Evolutionary conservation across 2,888 invertebrate genomes (phyloP), one percentile per base, ranked within the genome.

Genomic region (Congeria kusceri): DNA sequence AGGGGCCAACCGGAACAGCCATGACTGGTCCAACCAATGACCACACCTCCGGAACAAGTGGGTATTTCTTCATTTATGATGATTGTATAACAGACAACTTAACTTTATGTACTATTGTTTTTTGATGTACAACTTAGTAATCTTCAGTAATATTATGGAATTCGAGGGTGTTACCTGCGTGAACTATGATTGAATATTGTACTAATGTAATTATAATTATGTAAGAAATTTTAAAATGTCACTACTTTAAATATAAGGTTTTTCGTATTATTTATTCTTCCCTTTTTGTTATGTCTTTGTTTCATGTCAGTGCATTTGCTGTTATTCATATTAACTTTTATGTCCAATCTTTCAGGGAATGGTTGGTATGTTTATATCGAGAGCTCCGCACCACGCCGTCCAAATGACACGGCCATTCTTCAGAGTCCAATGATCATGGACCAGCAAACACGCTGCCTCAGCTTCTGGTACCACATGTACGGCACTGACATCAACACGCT

Each of bases 361-460:
- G 86, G 86, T 18, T 87, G 86, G 86, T 87, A 86, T 46, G 66
- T 86, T 9, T 95, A 92, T 90, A 95, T 95, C 57, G 95, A 95
- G 89, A 94, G 95, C 0, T 93, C 95, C 3, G 94, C 94, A 84
- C 95, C 95, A 0, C 92, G 95, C 56, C 87, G 94, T 77, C 95
- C 95, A 0, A 95, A 95, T 2, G 95, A 95, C 88, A 93, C 93
- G 47, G 95, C 95, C 0, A 92, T 94, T 74, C 92, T 95, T 15
- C 70, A 85, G 20, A 88, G 89, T 66, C 87, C 87, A 0, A 20
- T 63, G n/a, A 89, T 91, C 32, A 65, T 47, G 18, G 87, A 85
- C 65, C 32, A 66, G 11, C 73, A 72, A 25, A 66, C 70, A 29
- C 83, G 88, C 61, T 91, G 91, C 66, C 81, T 91, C 27, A 86